phyloP scores from a whole-genome alignment of 1,140 invertebrate genomes.

The Lepidurus packardi region DNA sequence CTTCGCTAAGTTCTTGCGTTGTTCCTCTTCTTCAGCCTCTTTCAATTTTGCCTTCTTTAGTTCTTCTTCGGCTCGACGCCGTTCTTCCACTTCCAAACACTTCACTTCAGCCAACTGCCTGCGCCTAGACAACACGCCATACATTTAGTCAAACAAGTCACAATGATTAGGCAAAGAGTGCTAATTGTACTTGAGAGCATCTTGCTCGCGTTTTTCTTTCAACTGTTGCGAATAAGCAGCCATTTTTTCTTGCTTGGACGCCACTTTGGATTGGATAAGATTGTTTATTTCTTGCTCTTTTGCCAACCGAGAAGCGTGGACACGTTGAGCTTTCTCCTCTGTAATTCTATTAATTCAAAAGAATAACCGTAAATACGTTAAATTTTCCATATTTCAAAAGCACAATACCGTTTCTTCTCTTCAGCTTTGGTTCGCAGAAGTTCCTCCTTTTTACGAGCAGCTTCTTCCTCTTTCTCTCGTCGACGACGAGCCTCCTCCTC shows the following conservation, averaged over 20 bases:
- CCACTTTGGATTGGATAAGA: not conserved
- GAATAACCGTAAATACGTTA: not conserved
- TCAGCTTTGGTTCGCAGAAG: constrained; percentile 29
- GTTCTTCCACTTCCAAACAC: constrained; percentile 10
- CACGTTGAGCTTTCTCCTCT: not conserved
- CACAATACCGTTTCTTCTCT: constrained; percentile 29
- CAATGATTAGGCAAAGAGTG: not conserved
- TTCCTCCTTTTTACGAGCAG: constrained; percentile 30
- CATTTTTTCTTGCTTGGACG: not conserved
- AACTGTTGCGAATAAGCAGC: not conserved
- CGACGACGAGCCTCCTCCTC: constrained; percentile 28
- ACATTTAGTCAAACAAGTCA: not conserved
- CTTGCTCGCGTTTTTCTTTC: constrained; percentile 9
- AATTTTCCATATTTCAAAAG: not conserved
- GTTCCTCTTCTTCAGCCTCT: not conserved
- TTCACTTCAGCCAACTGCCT: not conserved
- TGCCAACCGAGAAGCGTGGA: not conserved
- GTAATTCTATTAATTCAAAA: not conserved
- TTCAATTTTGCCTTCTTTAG: not conserved
- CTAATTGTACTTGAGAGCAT: not conserved
- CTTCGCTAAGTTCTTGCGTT: not conserved
- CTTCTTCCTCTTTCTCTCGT: constrained; percentile 33
- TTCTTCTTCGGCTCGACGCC: not conserved
- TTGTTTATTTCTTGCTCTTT: not conserved
- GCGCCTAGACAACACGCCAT: not conserved